Conservation (phyloP, 2,113 vertebrate species). For the Bombycilla garrulus region DNA sequence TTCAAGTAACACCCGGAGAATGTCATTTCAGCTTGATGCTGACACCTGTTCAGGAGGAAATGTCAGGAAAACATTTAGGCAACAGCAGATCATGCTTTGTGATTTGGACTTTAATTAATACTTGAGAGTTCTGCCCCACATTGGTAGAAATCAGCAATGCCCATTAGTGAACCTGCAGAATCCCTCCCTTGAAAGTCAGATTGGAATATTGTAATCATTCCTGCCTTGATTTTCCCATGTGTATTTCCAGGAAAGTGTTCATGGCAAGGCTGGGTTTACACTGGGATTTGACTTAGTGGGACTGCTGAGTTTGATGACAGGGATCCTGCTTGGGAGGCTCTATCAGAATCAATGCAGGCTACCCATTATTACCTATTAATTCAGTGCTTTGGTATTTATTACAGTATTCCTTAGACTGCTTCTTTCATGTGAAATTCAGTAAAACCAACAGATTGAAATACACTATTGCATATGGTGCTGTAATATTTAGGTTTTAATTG, state of each 20-base stretch:
- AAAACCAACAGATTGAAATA: neutral
- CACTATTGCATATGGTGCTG: neutral
- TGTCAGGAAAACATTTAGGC: neutral
- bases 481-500: neutral
- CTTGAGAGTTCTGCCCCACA: neutral
- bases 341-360: neutral
- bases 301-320: neutral
- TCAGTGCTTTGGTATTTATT: neutral
- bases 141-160: neutral
- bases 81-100: neutral
- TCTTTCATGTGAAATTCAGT: neutral
- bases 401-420: neutral
- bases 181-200: neutral
- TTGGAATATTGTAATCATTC: neutral
- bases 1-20: neutral
- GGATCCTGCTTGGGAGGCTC: neutral
- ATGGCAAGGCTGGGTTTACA: neutral
- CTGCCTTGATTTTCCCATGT: neutral
- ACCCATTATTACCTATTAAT: neutral
- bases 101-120: neutral
- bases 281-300: neutral
- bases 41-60: neutral
- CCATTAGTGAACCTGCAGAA: neutral
- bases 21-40: neutral
- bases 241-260: neutral